Percentiles rank a stretch among this genome's conserved stretches.
phyloP scores from a whole-genome alignment of 2,888 invertebrate genomes.

The Ommatoiulus sabulosus region DNA sequence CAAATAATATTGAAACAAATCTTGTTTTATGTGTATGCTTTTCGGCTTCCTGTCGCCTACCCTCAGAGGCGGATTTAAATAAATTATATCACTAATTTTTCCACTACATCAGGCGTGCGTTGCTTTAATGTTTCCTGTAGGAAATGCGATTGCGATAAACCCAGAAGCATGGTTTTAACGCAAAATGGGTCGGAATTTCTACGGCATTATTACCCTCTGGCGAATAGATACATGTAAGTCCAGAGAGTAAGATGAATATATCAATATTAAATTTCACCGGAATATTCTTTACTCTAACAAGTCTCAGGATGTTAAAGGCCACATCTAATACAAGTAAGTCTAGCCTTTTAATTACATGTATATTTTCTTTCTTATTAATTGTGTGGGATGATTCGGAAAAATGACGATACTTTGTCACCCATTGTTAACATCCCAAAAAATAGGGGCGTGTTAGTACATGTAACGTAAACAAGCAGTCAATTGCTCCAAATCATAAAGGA shows the following conservation, averaged over 20 bases:
- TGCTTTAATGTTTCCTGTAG: background rate
- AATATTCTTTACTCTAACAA: background rate
- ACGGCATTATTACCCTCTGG: background rate
- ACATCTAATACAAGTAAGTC: conserved; percentile 5
- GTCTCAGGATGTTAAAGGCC: background rate
- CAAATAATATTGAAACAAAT: background rate
- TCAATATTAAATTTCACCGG: background rate
- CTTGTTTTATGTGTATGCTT: background rate
- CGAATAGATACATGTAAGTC: too few species aligned
- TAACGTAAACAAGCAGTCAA: too few species aligned
- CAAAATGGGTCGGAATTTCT: background rate
- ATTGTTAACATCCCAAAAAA: too few species aligned
- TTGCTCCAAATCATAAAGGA: too few species aligned
- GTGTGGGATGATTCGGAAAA: background rate
- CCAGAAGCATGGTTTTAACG: background rate
- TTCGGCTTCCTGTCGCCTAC: background rate
- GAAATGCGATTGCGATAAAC: background rate
- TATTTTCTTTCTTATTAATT: background rate
- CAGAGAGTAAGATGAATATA: background rate
- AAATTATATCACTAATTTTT: background rate
- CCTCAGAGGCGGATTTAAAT: background rate
- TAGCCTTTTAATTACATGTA: background rate
- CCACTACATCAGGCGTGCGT: background rate
- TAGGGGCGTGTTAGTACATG: too few species aligned
- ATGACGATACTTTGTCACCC: too few species aligned